These are phyloP conservation scores for Lasaia peninsularis DNA, from an alignment of 1,140 invertebrate genomes.

Conservation along the genomic window DNA sequence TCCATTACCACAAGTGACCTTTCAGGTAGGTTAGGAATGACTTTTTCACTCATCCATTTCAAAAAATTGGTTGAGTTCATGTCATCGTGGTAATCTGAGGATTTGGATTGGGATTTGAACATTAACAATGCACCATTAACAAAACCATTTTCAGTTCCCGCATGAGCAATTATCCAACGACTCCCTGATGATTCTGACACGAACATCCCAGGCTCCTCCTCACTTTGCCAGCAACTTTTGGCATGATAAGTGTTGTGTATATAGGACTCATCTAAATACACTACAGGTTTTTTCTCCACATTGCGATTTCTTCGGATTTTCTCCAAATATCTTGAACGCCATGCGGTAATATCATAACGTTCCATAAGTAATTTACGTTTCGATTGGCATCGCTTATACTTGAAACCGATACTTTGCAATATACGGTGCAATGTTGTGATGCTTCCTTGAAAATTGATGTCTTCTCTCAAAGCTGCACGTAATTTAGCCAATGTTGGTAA, in stretches of 20 bases:
- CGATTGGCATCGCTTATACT: conserved; percentile 26
- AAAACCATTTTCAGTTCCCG: conserved; percentile 22
- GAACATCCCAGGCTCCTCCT: conserved; percentile 20
- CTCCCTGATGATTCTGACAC: neutral
- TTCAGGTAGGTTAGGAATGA: conserved; percentile 33
- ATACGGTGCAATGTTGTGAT: conserved; percentile 19
- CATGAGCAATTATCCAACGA: conserved; percentile 21
- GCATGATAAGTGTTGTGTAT: conserved; percentile 25
- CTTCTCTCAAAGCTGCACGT: conserved; percentile 14
- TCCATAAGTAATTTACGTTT: conserved; percentile 28
- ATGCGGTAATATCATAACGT: conserved; percentile 22
- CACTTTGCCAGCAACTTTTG: conserved; percentile 26
- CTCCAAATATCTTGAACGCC: conserved; percentile 23
- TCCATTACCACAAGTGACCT: conserved; percentile 30
- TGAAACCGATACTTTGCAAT: conserved; percentile 23
- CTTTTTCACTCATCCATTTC: conserved; percentile 31
- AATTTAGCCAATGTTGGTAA: conserved; percentile 23
- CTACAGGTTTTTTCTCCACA: conserved; percentile 23
- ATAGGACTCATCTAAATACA: conserved; percentile 30
- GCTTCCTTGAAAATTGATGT: conserved; percentile 21
- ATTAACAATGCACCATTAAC: conserved; percentile 25
- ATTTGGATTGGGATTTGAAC: conserved; percentile 24
- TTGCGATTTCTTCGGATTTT: conserved; percentile 23
- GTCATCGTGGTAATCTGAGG: neutral
- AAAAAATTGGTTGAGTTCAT: conserved; percentile 27